Conservation (phyloP, 1,140 invertebrate species). For the Temnothorax longispinosus region DNA sequence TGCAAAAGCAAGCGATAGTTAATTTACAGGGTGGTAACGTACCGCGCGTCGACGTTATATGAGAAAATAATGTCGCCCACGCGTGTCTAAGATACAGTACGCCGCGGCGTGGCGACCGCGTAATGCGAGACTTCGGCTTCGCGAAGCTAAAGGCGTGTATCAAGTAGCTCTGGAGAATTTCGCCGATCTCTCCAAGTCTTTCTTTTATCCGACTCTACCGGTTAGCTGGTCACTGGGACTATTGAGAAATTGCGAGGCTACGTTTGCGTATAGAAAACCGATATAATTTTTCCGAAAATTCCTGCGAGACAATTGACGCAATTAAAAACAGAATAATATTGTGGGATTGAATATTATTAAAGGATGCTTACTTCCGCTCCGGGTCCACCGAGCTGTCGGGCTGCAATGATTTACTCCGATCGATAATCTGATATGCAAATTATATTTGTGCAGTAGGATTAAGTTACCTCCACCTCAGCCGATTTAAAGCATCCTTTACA, state of each 20-base stretch:
- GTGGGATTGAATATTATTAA: not conserved
- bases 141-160: constrained; percentile 72
- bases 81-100: constrained; percentile 21
- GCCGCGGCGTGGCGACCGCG: constrained; percentile 1
- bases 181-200: constrained; percentile 37
- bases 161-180: constrained; percentile 73
- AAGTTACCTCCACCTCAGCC: not conserved
- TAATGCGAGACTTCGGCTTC: constrained; percentile 50
- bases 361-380: not conserved
- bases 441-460: constrained; percentile 19
- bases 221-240: not conserved
- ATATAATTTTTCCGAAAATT: not conserved
- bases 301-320: not conserved
- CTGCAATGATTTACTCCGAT: constrained; percentile 7
- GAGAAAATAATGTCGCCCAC: constrained; percentile 75
- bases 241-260: not conserved
- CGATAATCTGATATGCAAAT: constrained; percentile 31
- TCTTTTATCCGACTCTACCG: constrained; percentile 14
- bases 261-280: not conserved
- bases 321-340: not conserved
- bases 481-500: constrained; percentile 5
- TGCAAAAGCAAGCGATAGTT: constrained; percentile 64
- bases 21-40: constrained; percentile 77
- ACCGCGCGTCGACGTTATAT: constrained; percentile 29
- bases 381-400: not conserved